Evolutionary conservation across 2,113 vertebrate species (phyloP).

Genomic region (Podiceps cristatus): DNA sequence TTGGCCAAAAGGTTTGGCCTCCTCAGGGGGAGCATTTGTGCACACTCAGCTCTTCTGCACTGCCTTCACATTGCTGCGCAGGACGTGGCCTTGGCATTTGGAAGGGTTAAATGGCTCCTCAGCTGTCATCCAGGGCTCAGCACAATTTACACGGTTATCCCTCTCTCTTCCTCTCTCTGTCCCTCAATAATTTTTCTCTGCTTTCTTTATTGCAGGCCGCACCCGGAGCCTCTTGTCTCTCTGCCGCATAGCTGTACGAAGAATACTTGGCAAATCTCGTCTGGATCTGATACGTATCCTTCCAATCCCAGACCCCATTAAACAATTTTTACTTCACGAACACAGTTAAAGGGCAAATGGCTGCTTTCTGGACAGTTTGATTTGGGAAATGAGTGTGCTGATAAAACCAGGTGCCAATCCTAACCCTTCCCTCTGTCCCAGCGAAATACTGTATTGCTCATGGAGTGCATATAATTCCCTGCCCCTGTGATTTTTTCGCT

Average conservation of each 20-base stretch:
- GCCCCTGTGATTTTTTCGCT: background rate
- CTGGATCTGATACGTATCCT: constrained; percentile 82
- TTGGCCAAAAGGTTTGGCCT: background rate
- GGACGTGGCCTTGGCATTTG: background rate
- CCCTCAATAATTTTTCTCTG: background rate
- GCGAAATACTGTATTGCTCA: background rate
- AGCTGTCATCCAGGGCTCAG: background rate
- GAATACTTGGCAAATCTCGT: constrained; percentile 85
- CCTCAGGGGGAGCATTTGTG: background rate
- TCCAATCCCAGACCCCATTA: constrained; percentile 87
- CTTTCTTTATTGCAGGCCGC: constrained; percentile 69
- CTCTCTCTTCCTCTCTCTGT: background rate
- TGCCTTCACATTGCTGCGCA: rapidly evolving
- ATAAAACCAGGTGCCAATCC: background rate
- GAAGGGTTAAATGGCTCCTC: background rate
- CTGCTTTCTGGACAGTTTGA: background rate
- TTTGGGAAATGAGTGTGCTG: background rate
- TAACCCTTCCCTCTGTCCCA: too few relatives aligned
- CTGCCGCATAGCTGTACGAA: constrained; percentile 89
- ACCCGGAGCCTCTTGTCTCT: constrained; percentile 82
- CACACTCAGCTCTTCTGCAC: rapidly evolving
- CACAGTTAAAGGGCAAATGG: background rate
- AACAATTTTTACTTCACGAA: constrained; percentile 86
- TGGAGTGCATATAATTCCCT: background rate
- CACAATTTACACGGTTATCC: background rate